Conservation (phyloP, 2,113 vertebrate species). For the Gymnarchus niloticus region DNA sequence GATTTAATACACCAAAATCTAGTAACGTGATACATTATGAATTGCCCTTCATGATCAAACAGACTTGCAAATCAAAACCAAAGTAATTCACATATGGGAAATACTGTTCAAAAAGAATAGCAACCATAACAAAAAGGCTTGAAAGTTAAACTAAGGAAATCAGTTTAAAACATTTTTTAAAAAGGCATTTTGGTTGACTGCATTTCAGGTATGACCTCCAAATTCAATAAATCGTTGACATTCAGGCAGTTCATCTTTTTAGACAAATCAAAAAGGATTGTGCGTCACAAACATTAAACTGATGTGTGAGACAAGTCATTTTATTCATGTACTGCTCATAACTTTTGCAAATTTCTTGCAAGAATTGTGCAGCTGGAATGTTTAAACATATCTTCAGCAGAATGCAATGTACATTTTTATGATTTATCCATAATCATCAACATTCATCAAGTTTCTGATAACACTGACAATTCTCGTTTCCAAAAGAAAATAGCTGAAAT, state of each 20-base stretch:
- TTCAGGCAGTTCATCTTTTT: background rate
- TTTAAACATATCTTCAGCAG: background rate
- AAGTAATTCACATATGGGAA: background rate
- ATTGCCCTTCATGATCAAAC: background rate
- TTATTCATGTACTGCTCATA: background rate
- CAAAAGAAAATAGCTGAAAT: background rate
- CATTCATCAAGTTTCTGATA: background rate
- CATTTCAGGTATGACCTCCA: too few relatives aligned
- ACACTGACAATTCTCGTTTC: background rate
- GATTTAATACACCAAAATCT: background rate
- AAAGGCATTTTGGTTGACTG: too few relatives aligned
- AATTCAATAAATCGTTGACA: background rate
- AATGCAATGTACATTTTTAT: background rate
- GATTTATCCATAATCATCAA: background rate
- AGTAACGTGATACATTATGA: background rate
- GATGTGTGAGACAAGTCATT: background rate
- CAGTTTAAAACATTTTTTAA: too few relatives aligned
- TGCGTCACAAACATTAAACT: background rate
- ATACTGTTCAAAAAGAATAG: background rate
- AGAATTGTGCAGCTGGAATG: background rate
- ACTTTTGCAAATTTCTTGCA: background rate
- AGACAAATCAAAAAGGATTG: too few relatives aligned
- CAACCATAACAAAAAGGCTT: too few relatives aligned
- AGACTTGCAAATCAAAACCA: background rate
- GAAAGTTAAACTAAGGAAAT: too few relatives aligned